Base-by-base conservation (phyloP, 1,140 invertebrate species). In the Geopemphigus sp. region DNA sequence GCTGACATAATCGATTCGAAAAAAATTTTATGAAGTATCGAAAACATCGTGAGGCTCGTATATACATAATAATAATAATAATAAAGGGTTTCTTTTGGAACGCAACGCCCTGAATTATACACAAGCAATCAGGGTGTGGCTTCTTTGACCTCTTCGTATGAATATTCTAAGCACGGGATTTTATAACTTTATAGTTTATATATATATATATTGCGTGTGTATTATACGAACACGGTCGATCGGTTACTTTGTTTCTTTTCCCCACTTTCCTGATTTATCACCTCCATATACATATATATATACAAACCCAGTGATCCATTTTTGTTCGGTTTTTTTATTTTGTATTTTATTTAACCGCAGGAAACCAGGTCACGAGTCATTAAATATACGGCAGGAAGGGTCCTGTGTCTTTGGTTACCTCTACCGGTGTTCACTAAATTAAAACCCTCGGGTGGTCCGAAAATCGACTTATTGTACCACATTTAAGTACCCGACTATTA, bases 151-250 rank as follows among this genome's bases (percentile, higher is more conserved):
- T 78, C 15, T 50, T 17, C 57, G 74, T 45, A 26, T 29, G 74
- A 78, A 78, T 78, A 78, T 78, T 78, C 74, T 78, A 50, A 76
- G 72, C 72, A 76, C 54, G 72, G 72, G 72, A 61, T 78, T 78
- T 78, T 78, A 61, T 45, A 39, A 61, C 56, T 78, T n/a, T 78
- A 47, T 19, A 72, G 32, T 39, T 39, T 39, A 39, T 39, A 39
- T 39, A 39, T 39, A 39, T 39, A 39, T 39, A 39, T n/a, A n/a
- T n/a, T n/a, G n/a, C n/a, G n/a, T n/a, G n/a, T n/a, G n/a, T 53
- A 54, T 17, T 54, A 54, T 56, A 66, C 11, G 32, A 61, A 78
- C 74, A 11, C 11, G 26, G 15, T 29, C 54, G 74, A 61, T 78
- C 74, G 74, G 57, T 50, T 63, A 78, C 74, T 63, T 78, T 78